Percentiles rank a stretch among this genome's conserved stretches.
Evolutionary conservation across 2,888 invertebrate genomes (phyloP).

Genomic region (Ganaspis brasiliensis): DNA sequence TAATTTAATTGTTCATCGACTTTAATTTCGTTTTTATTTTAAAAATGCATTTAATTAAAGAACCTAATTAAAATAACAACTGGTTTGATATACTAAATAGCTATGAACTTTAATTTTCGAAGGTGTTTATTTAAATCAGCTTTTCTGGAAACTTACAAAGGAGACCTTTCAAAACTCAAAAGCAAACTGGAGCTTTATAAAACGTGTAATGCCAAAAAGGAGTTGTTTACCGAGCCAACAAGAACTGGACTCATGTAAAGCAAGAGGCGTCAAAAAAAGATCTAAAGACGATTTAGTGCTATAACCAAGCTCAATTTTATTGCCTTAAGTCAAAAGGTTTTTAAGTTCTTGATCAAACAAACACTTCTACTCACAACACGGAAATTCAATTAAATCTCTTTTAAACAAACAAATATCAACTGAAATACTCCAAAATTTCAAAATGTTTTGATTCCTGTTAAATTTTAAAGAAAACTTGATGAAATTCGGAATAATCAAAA

Average conservation of each 20-base stretch:
- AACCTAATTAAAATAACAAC: too few species aligned
- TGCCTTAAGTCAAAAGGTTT: slow-evolving; percentile 6
- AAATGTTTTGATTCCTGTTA: too few species aligned
- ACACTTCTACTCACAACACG: background rate
- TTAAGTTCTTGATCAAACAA: background rate
- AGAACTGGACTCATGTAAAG: background rate
- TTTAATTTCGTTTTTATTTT: too few species aligned
- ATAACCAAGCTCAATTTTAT: background rate
- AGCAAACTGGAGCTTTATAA: slow-evolving; percentile 7
- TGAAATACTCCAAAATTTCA: slow-evolving; percentile 1
- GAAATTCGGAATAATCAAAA: too few species aligned
- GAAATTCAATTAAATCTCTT: background rate
- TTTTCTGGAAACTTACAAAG: too few species aligned
- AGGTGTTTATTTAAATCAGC: too few species aligned
- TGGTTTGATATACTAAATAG: too few species aligned
- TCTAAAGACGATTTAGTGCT: slow-evolving; percentile 9
- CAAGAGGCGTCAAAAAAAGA: background rate
- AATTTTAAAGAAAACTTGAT: too few species aligned
- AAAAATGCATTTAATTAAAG: too few species aligned
- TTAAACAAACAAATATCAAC: background rate
- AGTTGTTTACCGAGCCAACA: slow-evolving; percentile 14
- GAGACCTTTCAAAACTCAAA: background rate
- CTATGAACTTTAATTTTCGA: too few species aligned
- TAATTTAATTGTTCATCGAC: too few species aligned
- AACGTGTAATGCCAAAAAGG: background rate